Conservation (phyloP, 2,113 vertebrate genomes). For the Lanius ludovicianus region DNA sequence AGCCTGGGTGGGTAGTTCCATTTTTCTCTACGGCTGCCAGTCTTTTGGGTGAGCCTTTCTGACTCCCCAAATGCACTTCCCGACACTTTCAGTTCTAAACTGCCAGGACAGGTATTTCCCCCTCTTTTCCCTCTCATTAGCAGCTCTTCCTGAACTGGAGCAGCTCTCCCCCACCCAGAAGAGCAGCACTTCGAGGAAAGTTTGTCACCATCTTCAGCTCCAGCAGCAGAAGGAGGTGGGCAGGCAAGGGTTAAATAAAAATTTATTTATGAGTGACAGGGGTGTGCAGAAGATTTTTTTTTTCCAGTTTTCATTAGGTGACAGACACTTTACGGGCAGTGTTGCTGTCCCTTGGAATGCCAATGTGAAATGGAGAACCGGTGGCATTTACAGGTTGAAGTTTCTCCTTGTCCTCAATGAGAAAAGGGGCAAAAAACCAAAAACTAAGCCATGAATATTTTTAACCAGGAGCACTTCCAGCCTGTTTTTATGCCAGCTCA, state of each 20-base stretch:
- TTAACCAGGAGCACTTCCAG: background rate
- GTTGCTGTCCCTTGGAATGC: background rate
- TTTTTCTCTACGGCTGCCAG: background rate
- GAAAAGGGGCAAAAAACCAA: background rate
- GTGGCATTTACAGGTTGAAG: slow-evolving; percentile 1
- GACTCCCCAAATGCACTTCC: background rate
- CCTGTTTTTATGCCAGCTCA: background rate
- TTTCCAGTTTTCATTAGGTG: background rate
- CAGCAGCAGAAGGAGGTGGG: background rate
- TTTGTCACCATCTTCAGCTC: background rate
- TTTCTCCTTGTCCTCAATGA: background rate
- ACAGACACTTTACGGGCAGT: background rate
- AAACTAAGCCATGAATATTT: background rate
- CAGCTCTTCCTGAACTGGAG: background rate
- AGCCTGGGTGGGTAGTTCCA: background rate
- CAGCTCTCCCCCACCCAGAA: background rate
- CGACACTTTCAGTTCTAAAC: background rate
- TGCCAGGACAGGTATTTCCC: background rate
- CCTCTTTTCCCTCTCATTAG: background rate
- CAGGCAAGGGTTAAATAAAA: background rate
- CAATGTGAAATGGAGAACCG: background rate
- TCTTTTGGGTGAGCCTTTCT: background rate
- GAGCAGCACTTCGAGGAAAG: background rate
- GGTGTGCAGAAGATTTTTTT: background rate
- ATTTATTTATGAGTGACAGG: background rate